phyloP scores from a whole-genome alignment of 2,888 invertebrate genomes.

The Epinotia demarniana region DNA sequence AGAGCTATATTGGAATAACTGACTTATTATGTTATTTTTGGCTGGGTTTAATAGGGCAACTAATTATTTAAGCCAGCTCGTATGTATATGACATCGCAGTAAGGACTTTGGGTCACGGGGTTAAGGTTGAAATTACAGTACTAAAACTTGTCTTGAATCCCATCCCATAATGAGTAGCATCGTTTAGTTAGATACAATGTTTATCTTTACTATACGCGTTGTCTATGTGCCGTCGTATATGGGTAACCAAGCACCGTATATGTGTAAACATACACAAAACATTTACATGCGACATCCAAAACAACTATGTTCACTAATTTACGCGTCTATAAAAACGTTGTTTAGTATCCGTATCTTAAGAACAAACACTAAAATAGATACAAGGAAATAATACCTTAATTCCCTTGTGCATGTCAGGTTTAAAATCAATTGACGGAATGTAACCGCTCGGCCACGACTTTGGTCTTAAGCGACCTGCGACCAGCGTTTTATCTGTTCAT shows the following conservation, averaged over 20 bases:
- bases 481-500: too few relatives aligned
- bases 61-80: neutral
- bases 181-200: neutral
- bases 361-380: neutral
- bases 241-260: neutral
- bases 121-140: neutral
- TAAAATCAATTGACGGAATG: neutral
- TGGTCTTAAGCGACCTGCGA: too few relatives aligned
- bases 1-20: conserved; percentile 2
- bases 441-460: too few relatives aligned
- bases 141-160: neutral
- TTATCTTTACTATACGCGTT: too few relatives aligned
- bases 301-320: neutral
- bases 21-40: neutral
- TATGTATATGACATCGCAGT: neutral
- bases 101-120: neutral
- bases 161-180: neutral
- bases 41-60: neutral
- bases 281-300: neutral
- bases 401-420: neutral
- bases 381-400: neutral
- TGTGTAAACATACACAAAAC: neutral
- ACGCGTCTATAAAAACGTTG: neutral
- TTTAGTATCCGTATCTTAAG: neutral
- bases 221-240: neutral